Percentiles rank a stretch among this genome's conserved stretches.
Evolutionary conservation across 2,888 invertebrate genomes (phyloP).

Genomic region (Tenthredo mesomela): DNA sequence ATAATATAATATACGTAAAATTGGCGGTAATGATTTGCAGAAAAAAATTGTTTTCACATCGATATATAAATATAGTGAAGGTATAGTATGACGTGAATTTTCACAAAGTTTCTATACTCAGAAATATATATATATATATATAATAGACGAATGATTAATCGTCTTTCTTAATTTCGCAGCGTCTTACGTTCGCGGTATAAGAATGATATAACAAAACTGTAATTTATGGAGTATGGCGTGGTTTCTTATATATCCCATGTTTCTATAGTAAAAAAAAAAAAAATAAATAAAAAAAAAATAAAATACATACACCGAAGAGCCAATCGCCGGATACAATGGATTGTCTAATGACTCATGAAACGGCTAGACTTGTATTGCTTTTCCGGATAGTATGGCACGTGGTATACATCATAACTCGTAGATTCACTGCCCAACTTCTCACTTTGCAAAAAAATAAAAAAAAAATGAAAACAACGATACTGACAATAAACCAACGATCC

Average conservation of each 20-base stretch:
- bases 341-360: slow-evolving; percentile 46
- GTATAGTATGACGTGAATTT: background rate
- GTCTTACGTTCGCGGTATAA: slow-evolving; percentile 27
- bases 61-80: background rate
- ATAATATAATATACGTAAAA: background rate
- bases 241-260: background rate
- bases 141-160: slow-evolving; percentile 26
- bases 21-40: background rate
- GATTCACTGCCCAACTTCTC: background rate
- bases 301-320: slow-evolving; percentile 1
- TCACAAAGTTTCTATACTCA: background rate
- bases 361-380: background rate
- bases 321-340: slow-evolving; percentile 37
- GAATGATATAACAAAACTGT: slow-evolving; percentile 45
- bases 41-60: background rate
- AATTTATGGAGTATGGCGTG: background rate
- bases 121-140: no score
- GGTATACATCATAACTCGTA: background rate
- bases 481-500: slow-evolving; percentile 18
- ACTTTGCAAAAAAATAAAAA: background rate
- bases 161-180: slow-evolving; percentile 21
- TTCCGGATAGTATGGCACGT: background rate
- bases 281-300: background rate
- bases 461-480: background rate
- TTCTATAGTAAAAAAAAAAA: background rate